Evolutionary conservation across 2,888 invertebrate species (phyloP).

Genomic region (Netelia fuscicornis): DNA sequence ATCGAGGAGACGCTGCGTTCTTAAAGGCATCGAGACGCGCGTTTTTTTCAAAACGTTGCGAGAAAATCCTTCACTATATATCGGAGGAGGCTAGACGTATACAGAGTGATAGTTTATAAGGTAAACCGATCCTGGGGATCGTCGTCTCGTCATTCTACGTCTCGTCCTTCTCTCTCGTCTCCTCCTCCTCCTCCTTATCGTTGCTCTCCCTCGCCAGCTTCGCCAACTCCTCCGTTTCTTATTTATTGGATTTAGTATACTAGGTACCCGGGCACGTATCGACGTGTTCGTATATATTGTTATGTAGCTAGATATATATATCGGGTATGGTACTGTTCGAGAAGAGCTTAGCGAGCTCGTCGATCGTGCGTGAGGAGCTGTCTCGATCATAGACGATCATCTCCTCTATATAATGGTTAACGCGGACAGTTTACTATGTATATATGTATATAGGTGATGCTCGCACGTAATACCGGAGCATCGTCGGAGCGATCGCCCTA

Average conservation of each 20-base stretch:
- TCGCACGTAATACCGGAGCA: slow-evolving; percentile 44
- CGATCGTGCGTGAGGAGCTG: slow-evolving; percentile 54
- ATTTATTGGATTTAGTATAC: slow-evolving; percentile 26
- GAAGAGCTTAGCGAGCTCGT: slow-evolving; percentile 34
- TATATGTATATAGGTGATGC: slow-evolving; percentile 7
- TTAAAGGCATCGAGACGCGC: neutral
- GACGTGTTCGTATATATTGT: neutral
- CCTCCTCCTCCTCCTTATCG: neutral
- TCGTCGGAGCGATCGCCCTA: slow-evolving; percentile 37
- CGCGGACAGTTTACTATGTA: neutral
- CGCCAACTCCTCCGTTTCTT: neutral
- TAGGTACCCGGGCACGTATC: neutral
- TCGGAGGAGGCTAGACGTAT: neutral
- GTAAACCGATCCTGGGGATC: slow-evolving; percentile 45
- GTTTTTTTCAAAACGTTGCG: slow-evolving; percentile 24
- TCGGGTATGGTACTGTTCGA: neutral
- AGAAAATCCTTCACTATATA: neutral
- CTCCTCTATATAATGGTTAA: slow-evolving; percentile 15
- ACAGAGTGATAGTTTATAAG: slow-evolving; percentile 27
- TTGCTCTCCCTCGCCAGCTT: neutral
- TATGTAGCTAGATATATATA: neutral
- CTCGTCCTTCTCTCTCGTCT: slow-evolving; percentile 7
- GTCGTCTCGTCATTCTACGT: slow-evolving; percentile 44
- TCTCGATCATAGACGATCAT: slow-evolving; percentile 55
- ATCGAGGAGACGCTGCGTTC: too few relatives aligned